A percentile compares a stretch with the other conserved stretches of the same genome.
These are phyloP conservation scores for Papilio polytes DNA, from an alignment of 1,140 invertebrate species.

Conservation along the genomic window DNA sequence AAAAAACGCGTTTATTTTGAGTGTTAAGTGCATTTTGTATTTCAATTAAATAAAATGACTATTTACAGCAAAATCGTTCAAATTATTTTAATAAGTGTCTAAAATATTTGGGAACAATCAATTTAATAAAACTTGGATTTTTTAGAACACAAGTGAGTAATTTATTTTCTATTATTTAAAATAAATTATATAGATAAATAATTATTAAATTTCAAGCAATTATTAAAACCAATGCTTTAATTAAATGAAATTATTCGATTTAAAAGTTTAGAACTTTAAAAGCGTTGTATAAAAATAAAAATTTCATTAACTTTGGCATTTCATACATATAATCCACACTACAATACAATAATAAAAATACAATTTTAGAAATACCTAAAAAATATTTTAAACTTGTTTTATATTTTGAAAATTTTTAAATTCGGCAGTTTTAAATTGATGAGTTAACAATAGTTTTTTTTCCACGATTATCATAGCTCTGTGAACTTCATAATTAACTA, in stretches of 20 bases:
- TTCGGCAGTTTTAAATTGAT: background rate
- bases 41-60: constrained; percentile 65
- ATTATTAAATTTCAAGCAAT: background rate
- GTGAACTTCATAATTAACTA: background rate
- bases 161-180: background rate
- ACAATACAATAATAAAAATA: no score
- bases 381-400: background rate
- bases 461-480: background rate
- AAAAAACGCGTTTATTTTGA: constrained; percentile 29
- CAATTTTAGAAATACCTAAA: no score
- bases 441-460: background rate
- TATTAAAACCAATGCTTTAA: background rate
- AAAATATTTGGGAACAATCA: constrained; percentile 44
- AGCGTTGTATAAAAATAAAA: no score
- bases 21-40: background rate
- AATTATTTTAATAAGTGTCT: constrained; percentile 79
- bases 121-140: constrained; percentile 1
- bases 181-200: background rate
- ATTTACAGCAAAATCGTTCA: constrained; percentile 82
- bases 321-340: no score
- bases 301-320: no score
- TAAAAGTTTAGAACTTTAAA: no score
- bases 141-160: constrained; percentile 1
- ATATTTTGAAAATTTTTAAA: background rate
- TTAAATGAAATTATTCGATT: background rate